phyloP scores from a whole-genome alignment of 2,797 vertebrate species.

The Nyctalus aviator region DNA sequence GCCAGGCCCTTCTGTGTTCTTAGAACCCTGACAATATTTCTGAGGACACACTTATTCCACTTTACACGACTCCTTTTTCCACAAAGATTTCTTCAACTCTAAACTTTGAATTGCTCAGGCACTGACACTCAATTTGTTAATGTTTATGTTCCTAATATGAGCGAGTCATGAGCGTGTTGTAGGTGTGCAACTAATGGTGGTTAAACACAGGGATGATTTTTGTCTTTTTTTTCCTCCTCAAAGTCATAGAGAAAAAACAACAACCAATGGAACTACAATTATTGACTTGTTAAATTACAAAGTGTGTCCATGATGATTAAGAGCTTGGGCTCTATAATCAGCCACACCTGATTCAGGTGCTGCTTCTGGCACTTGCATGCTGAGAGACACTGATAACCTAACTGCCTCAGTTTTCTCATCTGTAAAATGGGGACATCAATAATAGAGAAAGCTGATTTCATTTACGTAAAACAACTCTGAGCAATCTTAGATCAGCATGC shows the following conservation, averaged over 20 bases:
- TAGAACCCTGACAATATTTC: background rate
- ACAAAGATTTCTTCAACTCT: background rate
- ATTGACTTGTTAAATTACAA: background rate
- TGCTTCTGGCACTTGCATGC: background rate
- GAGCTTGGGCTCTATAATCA: background rate
- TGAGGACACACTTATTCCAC: background rate
- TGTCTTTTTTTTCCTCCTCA: background rate
- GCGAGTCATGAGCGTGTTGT: background rate
- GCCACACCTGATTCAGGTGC: background rate
- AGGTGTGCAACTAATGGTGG: background rate
- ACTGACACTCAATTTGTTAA: background rate
- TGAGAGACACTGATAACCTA: background rate
- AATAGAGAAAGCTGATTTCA: background rate
- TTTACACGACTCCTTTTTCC: background rate
- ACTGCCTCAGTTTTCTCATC: constrained; percentile 27
- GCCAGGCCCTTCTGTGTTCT: background rate
- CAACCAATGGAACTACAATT: background rate
- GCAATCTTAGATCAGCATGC: background rate
- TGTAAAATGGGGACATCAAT: background rate
- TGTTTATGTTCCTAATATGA: background rate
- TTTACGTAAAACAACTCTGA: background rate
- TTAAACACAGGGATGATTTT: background rate
- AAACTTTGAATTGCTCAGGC: background rate
- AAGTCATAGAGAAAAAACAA: background rate
- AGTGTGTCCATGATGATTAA: background rate